phyloP scores from a whole-genome alignment of 2,113 vertebrate genomes.

The Oreocharis arfaki region DNA sequence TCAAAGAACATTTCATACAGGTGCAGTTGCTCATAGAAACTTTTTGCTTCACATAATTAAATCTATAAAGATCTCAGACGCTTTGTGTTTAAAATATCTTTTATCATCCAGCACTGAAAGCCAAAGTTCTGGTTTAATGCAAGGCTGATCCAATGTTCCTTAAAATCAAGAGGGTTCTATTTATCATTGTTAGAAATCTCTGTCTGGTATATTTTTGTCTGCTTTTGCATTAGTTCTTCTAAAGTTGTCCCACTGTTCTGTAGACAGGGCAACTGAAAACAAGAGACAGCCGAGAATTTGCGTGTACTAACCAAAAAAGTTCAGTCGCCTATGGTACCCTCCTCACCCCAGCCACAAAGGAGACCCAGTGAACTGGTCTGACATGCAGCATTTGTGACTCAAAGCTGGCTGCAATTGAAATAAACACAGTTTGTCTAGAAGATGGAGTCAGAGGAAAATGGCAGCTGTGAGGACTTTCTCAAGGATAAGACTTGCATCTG shows the following conservation, averaged over 20 bases:
- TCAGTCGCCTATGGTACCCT: background rate
- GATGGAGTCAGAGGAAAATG: slow-evolving; percentile 48
- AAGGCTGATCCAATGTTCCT: background rate
- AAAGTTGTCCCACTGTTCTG: background rate
- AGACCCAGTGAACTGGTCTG: background rate
- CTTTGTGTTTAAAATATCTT: background rate
- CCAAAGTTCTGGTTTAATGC: background rate
- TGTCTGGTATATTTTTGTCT: background rate
- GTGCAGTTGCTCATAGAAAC: background rate
- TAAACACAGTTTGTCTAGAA: background rate
- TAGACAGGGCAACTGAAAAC: background rate
- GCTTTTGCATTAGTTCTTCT: background rate
- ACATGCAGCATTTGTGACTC: background rate
- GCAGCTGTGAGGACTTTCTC: slow-evolving; percentile 21
- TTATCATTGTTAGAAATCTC: background rate
- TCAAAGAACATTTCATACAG: background rate
- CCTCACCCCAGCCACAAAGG: background rate
- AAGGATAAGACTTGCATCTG: slow-evolving; percentile 18
- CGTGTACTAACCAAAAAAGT: background rate
- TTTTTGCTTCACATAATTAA: background rate
- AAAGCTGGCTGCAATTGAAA: background rate
- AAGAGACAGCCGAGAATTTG: background rate
- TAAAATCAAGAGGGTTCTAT: background rate
- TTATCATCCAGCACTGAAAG: background rate
- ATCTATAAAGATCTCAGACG: background rate